Evolutionary conservation across 1,140 invertebrate genomes (phyloP).

Genomic region (Drosophila teissieri): DNA sequence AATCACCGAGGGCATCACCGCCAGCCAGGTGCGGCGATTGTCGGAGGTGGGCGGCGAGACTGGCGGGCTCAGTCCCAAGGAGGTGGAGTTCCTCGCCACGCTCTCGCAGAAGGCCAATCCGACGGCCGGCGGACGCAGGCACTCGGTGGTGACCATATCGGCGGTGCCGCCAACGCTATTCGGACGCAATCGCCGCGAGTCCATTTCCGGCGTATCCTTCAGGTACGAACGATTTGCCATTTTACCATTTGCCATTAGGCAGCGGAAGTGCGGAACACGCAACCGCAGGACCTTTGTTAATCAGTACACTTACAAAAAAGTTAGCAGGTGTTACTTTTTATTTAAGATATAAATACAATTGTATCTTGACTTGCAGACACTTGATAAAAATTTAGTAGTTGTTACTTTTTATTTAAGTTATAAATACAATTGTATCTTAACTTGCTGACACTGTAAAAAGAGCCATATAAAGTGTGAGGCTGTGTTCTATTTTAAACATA

Average conservation of each 20-base stretch:
- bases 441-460: too few species aligned
- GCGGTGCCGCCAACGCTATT: conserved; percentile 90
- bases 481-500: not conserved
- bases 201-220: conserved; percentile 89
- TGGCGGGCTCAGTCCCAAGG: conserved; percentile 88
- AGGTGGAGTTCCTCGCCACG: conserved; percentile 91
- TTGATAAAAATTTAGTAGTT: too few species aligned
- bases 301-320: not conserved
- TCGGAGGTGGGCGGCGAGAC: conserved; percentile 91
- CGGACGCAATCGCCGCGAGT: conserved; percentile 91
- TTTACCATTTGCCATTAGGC: too few species aligned
- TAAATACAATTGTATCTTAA: too few species aligned
- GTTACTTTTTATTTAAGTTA: too few species aligned
- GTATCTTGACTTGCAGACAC: too few species aligned
- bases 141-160: conserved; percentile 93
- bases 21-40: conserved; percentile 91
- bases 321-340: too few species aligned
- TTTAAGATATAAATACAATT: too few species aligned
- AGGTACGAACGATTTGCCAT: conserved; percentile 48
- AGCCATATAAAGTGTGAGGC: not conserved
- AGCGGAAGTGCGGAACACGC: conserved; percentile 19
- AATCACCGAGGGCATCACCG: conserved; percentile 92
- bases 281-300: conserved; percentile 5
- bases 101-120: conserved; percentile 84
- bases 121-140: conserved; percentile 89